Percentiles rank a stretch among this genome's conserved stretches.
Evolutionary conservation across 2,888 invertebrate species (phyloP).

Genomic region (Odiellus spinosus): DNA sequence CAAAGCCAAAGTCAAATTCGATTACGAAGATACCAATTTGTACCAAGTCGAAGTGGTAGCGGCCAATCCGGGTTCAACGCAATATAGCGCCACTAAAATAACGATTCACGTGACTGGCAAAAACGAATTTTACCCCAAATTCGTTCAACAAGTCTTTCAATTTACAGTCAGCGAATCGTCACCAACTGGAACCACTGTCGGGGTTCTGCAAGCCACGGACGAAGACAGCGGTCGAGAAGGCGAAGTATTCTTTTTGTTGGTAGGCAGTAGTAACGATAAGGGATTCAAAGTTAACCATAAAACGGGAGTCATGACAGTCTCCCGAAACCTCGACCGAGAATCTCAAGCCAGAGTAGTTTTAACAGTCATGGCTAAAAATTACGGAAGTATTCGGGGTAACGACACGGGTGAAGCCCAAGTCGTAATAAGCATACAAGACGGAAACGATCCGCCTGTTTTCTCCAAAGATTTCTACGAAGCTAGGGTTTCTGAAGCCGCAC

Average conservation of each 20-base stretch:
- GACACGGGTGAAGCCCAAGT: constrained; percentile 92
- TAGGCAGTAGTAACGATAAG: constrained; percentile 78
- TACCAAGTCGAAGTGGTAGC: constrained; percentile 64
- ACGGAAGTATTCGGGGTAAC: constrained; percentile 80
- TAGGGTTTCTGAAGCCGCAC: constrained; percentile 61
- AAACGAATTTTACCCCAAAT: constrained; percentile 75
- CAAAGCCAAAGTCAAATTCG: constrained; percentile 56
- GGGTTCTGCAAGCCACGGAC: constrained; percentile 70
- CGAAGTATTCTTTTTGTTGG: constrained; percentile 73
- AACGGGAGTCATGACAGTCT: constrained; percentile 66
- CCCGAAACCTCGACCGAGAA: constrained; percentile 64
- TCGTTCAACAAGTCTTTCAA: constrained; percentile 74
- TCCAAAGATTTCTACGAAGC: constrained; percentile 53
- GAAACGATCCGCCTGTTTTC: constrained; percentile 91
- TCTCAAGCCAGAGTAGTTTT: constrained; percentile 75
- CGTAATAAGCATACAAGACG: constrained; percentile 81
- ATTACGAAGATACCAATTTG: constrained; percentile 63
- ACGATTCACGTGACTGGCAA: constrained; percentile 62
- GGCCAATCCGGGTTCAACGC: constrained; percentile 66
- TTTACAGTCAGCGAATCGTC: constrained; percentile 86
- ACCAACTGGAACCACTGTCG: constrained; percentile 65
- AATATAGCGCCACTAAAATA: constrained; percentile 51
- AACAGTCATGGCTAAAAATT: constrained; percentile 85
- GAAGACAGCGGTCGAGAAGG: constrained; percentile 77
- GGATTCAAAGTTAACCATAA: constrained; percentile 66